A percentile compares a stretch with the other conserved stretches of the same genome.
Evolutionary conservation across 1,140 invertebrate species (phyloP).

Genomic region (Aphidius gifuensis): DNA sequence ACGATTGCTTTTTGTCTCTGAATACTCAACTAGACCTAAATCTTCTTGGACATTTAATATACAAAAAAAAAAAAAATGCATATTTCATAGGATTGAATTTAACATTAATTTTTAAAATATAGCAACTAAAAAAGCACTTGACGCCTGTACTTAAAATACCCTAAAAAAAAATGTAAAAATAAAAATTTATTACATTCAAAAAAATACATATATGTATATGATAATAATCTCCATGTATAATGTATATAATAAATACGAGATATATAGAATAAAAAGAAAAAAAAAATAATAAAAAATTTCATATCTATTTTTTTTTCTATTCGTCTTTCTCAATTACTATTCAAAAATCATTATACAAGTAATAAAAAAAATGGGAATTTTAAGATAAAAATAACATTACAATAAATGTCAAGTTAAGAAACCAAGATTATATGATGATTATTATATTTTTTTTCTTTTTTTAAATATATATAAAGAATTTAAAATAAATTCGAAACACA

Average conservation of each 20-base stretch:
- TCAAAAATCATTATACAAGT: no score
- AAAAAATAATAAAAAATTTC: no score
- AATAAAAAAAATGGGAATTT: no score
- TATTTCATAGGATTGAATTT: constrained; percentile 21
- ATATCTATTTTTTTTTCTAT: no score
- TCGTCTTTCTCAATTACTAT: no score
- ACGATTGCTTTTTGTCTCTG: constrained; percentile 16
- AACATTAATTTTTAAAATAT: constrained; percentile 18
- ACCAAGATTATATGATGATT: neutral
- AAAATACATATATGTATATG: neutral
- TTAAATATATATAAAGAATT: no score
- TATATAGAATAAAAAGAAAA: no score
- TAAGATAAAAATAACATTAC: neutral
- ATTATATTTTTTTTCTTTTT: no score
- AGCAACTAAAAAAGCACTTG: neutral
- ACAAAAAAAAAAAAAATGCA: constrained; percentile 18
- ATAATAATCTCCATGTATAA: no score
- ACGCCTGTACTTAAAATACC: neutral
- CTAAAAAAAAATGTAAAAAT: no score
- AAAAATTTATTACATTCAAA: neutral
- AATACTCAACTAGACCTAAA: constrained; percentile 14
- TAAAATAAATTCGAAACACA: no score
- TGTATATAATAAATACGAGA: no score
- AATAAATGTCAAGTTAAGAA: neutral
- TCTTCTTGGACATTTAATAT: constrained; percentile 4